phyloP scores from a whole-genome alignment of 2,113 vertebrate genomes.

The Istiophorus platypterus region DNA sequence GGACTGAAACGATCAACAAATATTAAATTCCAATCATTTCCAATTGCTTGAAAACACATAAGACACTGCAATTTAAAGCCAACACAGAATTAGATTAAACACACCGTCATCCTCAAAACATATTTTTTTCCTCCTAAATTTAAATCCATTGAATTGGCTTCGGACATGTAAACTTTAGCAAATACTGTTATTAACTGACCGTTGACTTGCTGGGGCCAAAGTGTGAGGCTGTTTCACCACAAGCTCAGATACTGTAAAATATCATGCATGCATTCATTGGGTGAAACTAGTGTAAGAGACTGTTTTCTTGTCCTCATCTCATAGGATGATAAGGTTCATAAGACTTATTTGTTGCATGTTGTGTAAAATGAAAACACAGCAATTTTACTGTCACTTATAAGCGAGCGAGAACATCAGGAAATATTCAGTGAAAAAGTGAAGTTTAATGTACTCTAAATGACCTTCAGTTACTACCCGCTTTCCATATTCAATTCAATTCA shows the following conservation, averaged over 20 bases:
- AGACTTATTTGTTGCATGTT: conserved; percentile 32
- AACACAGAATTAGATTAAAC: too few species aligned
- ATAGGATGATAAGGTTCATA: conserved; percentile 30
- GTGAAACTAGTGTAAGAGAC: not conserved
- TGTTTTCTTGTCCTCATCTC: conserved; percentile 11
- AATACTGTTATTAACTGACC: not conserved
- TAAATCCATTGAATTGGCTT: too few species aligned
- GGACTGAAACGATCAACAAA: too few species aligned
- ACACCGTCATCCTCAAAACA: too few species aligned
- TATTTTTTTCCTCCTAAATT: too few species aligned
- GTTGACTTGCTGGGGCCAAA: not conserved
- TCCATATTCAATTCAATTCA: too few species aligned
- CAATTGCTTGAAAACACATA: too few species aligned
- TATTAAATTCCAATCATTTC: too few species aligned
- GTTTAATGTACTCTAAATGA: conserved; percentile 64
- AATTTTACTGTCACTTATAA: not conserved
- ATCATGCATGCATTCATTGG: not conserved
- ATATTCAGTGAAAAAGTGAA: conserved; percentile 26
- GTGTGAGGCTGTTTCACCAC: not conserved
- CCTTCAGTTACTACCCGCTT: conserved; percentile 6
- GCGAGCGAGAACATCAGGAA: conserved; percentile 9
- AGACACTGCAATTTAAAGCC: too few species aligned
- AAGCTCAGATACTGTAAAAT: not conserved
- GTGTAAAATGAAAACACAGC: conserved; percentile 39
- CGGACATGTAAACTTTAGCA: not conserved